Evolutionary conservation across 2,888 invertebrate species (phyloP), one percentile per base, ranked within the genome.

Genomic region (Ochropleura leucogaster): DNA sequence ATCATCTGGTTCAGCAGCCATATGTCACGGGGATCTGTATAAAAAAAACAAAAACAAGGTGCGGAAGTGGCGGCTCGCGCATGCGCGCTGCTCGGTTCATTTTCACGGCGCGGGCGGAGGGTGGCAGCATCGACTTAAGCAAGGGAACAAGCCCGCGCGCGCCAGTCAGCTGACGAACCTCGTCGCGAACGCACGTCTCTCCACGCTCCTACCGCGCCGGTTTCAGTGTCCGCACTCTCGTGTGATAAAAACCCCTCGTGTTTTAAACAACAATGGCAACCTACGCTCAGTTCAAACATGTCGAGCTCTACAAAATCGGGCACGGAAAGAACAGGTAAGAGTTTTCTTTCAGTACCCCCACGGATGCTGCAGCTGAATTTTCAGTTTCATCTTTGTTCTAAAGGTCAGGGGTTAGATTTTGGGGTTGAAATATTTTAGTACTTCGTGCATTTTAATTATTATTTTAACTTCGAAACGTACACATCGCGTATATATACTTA

Each of bases 221-320:
- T 88, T 90, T 91, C 91, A 92, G 92, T 93, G 93, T 87, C 88
- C 87, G 84, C 89, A 89, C 89, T 86, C 77, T 90, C 90, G 90
- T 90, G 92, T 91, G 89, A 88, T 90, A 90, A 89, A 89, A 80
- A 46, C 88, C 89, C 89, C 85, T 89, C 91, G 90, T 90, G 89
- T 90, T 88, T 79, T 68, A 66, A 86, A 86, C 82, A 88, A 86
- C 83, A 91, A 98, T 99, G 98, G 98, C 98, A 94, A 98, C 98
- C 94, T 99, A 98, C 97, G 98, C 98, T 93, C 98, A 98, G 89
- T 99, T 98, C 97, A 98, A 98, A 97, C 98, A 99, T 97, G 98
- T 99, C 95, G 99, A 99, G 97, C 98, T 99, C 91, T 98, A 98
- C 97, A 98, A 98, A 97, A 98, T 99, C 94, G 99, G 99, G 95